Base-by-base conservation (phyloP, 1,140 invertebrate genomes). In the Whitmania pigra region DNA sequence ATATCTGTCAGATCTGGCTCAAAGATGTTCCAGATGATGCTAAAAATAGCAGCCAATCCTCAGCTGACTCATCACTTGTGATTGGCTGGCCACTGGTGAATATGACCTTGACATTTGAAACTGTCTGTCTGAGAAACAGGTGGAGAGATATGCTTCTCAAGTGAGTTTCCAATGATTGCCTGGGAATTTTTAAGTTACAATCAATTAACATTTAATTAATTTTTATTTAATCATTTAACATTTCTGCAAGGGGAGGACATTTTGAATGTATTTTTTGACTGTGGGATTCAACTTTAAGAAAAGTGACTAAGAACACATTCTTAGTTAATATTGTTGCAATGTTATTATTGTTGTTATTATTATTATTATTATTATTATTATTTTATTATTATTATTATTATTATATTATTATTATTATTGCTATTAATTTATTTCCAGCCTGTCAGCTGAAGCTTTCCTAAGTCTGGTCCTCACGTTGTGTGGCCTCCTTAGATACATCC, bases 31-130 rank as follows among this genome's bases (percentile, higher is more conserved):
- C 22, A 22, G 57, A 63, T 18, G 57, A 63, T 31, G 57, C 29
- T 13, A 63, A 22, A n/a, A 25, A 22, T 63, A 22, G 11, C 29
- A 31, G 13, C 57, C 22, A 25, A 22, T 31, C 22, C 7, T 63
- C 57, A 0, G 20, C 57, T 63, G 57, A 22, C 57, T 25, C 22
- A 31, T 25, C 57, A 1, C 57, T 63, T 22, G 57, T 63, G 57
- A 63, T 63, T 63, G 57, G 57, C 11, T 63, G 57, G 57, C 57
- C 57, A 20, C 11, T 31, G 57, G 29, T 31, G 7, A 63, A 63
- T 15, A 63, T 63, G 22, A 63, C 22, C 57, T 13, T 63, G 22
- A 63, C 29, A 63, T 63, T 63, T 63, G 57, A 63, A 63, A 63
- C 22, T 4, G 22, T 31, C 11, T 4, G 29, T n/a, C 29, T 63